Base-by-base conservation (phyloP, 2,888 invertebrate genomes). In the Acronicta psi region DNA sequence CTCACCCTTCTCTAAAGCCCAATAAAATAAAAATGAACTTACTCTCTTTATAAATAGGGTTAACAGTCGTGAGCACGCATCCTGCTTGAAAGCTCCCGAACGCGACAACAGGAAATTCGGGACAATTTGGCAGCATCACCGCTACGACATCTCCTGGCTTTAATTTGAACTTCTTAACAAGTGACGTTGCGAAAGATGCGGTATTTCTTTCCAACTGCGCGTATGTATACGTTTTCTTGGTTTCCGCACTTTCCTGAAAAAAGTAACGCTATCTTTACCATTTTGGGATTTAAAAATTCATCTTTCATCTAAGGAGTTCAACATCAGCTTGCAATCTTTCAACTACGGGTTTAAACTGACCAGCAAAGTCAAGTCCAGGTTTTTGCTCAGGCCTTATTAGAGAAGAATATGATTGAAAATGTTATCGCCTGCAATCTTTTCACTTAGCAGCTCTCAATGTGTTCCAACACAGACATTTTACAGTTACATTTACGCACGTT, bases 51-150 rank as follows among this genome's bases (percentile, higher is more conserved):
- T 97, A 97, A 72, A 95, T 88, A 20, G 97, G 97, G 90, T 97
- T 97, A n/a, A 97, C 91, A 1, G 97, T 96, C 0, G 97, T 97
- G 17, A 96, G 91, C 8, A 95, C 82, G 18, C 97, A 89, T 0
- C 96, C 97, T 34, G 97, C 97, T 77, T 96, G 96, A n/a, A 96
- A 75, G 11, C 95, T 89, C 0, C 97, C 97, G 52, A 97, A 87
- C 0, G 95, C 89, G 0, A 95, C 95, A 13, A 97, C 95, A 0
- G 96, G 94, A 79, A 95, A 96, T 86, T 98, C 97, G 0, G 97
- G 97, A 50, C 95, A 84, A 83, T 98, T 98, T 0, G 97, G 97
- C 58, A 97, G 76, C 70, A 97, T 94, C 1, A 96, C 80, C 0
- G 96, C 96, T 3, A 97, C 87, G 0, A 96, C 95, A 78, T 97